phyloP scores from a whole-genome alignment of 2,113 vertebrate species.

The Merops nubicus region DNA sequence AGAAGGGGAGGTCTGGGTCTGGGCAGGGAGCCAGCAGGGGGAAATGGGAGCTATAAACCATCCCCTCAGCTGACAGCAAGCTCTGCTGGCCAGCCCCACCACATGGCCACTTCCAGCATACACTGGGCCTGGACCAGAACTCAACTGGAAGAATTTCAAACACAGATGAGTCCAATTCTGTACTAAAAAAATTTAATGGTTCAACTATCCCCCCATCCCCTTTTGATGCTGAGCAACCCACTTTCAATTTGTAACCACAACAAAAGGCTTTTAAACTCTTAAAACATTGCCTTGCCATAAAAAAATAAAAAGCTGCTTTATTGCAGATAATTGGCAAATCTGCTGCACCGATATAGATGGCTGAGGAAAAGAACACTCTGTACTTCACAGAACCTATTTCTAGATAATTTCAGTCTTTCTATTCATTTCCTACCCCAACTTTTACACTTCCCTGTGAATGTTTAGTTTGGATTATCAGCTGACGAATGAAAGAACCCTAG shows the following conservation, averaged over 20 bases:
- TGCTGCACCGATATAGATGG: background rate
- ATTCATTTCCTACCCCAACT: background rate
- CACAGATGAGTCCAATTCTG: background rate
- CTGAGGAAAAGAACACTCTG: background rate
- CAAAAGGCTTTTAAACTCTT: constrained; percentile 62
- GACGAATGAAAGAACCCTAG: background rate
- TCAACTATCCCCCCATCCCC: background rate
- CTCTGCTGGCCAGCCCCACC: background rate
- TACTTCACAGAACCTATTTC: background rate
- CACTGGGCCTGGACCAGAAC: background rate
- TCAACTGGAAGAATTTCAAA: constrained; percentile 43
- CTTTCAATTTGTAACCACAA: constrained; percentile 62
- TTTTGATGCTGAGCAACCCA: constrained; percentile 10
- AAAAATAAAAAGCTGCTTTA: constrained; percentile 50
- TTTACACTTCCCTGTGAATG: background rate
- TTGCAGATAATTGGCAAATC: constrained; percentile 11
- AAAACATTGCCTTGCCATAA: constrained; percentile 33
- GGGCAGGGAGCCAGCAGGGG: background rate
- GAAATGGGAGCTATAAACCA: background rate
- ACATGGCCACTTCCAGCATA: background rate
- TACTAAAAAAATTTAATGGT: background rate
- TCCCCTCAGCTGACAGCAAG: background rate
- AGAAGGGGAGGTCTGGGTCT: background rate
- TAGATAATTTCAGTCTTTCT: background rate
- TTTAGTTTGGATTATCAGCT: background rate